phyloP scores from a whole-genome alignment of 2,113 vertebrate species.

The Megaptera novaeangliae region DNA sequence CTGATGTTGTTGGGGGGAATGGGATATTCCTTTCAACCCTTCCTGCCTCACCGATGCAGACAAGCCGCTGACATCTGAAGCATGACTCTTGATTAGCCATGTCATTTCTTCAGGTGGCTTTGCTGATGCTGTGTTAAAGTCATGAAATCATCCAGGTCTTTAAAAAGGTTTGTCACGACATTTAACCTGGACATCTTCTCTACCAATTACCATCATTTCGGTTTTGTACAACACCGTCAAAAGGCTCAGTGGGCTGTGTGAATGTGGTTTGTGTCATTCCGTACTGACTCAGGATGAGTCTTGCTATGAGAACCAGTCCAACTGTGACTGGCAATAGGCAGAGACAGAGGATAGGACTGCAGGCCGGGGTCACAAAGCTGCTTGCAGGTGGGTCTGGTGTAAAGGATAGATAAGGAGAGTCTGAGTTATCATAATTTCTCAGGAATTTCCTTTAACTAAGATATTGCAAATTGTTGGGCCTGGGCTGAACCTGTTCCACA shows the following conservation, averaged over 20 bases:
- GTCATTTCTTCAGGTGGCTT: slow-evolving; percentile 15
- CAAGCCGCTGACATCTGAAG: not conserved
- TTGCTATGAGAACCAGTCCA: not conserved
- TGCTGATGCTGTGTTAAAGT: not conserved
- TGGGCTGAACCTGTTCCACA: not conserved
- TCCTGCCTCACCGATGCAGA: not conserved
- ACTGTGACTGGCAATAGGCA: not conserved
- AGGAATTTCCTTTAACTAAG: not conserved
- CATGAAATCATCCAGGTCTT: slow-evolving; percentile 11
- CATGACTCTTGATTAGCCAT: not conserved
- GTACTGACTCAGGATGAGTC: not conserved
- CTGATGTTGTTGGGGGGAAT: not conserved
- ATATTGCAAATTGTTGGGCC: not conserved
- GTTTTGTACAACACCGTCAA: not conserved
- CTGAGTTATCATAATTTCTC: not conserved
- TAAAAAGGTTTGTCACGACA: slow-evolving; percentile 1
- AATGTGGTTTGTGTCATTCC: not conserved
- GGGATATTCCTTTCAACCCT: not conserved
- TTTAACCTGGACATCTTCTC: slow-evolving; percentile 42
- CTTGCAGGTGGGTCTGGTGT: not conserved
- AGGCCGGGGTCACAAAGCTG: not conserved
- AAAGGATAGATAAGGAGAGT: not conserved
- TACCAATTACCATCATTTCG: not conserved
- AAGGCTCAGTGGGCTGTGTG: not conserved
- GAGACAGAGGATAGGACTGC: not conserved